phyloP scores from a whole-genome alignment of 2,888 invertebrate genomes.

The Gasteruption jaculator region DNA sequence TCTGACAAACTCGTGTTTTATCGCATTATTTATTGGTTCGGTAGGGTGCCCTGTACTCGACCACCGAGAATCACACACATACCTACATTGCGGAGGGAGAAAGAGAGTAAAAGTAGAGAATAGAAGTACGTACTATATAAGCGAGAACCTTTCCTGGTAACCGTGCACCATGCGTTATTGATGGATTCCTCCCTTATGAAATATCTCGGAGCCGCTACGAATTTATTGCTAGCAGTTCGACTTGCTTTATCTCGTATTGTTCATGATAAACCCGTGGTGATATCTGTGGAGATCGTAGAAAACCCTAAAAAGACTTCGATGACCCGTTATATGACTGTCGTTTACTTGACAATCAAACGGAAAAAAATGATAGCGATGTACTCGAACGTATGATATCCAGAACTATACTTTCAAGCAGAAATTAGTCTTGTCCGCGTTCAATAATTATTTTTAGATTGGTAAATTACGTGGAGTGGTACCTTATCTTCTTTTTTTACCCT shows the following conservation, averaged over 20 bases:
- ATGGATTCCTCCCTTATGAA: conserved; percentile 52
- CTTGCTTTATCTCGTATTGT: conserved; percentile 50
- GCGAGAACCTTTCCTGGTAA: no score
- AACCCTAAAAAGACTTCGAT: conserved; percentile 36
- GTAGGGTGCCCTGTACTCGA: conserved; percentile 27
- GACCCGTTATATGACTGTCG: conserved; percentile 33
- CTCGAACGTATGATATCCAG: neutral
- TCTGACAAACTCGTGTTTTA: conserved; percentile 51
- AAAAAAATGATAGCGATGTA: conserved; percentile 14
- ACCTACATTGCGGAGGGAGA: conserved; percentile 12
- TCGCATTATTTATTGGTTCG: conserved; percentile 50
- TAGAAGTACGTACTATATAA: no score
- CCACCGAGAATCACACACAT: conserved; percentile 31
- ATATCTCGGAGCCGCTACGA: conserved; percentile 46
- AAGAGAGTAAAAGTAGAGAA: no score
- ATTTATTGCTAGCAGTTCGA: conserved; percentile 49
- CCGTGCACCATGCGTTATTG: conserved; percentile 40
- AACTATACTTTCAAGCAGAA: no score
- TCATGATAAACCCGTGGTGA: conserved; percentile 49
- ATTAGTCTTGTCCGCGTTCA: no score
- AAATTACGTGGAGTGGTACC: no score
- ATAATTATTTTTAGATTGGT: no score
- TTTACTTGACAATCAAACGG: no score
- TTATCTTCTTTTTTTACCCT: no score
- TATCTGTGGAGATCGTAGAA: conserved; percentile 31